These are phyloP conservation scores for Erebia ligea DNA, from an alignment of 2,888 invertebrate species.

Conservation along the genomic window DNA sequence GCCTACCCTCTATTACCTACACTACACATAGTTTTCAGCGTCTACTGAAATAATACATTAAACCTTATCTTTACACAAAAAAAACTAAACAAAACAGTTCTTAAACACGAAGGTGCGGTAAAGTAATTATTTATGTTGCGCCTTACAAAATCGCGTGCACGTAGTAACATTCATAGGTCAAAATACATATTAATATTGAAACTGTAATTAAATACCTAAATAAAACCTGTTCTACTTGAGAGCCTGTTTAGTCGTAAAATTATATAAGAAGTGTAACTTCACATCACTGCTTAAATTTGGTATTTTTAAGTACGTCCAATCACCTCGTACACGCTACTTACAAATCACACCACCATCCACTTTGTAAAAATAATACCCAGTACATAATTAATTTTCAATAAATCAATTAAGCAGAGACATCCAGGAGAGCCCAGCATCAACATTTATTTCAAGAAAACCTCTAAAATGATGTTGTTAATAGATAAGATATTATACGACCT, in stretches of 20 bases:
- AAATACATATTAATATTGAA: constrained; percentile 6
- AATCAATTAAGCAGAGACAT: too few relatives aligned
- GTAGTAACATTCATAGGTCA: constrained; percentile 15
- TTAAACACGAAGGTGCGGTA: constrained; percentile 19
- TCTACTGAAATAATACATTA: not conserved
- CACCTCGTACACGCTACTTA: too few relatives aligned
- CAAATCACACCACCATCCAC: too few relatives aligned
- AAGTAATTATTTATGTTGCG: constrained; percentile 15
- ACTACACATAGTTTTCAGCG: not conserved
- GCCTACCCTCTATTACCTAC: too few relatives aligned
- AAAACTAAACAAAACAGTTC: constrained; percentile 9
- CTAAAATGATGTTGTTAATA: too few relatives aligned
- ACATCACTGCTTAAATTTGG: not conserved
- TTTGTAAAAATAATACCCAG: too few relatives aligned
- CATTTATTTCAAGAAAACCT: too few relatives aligned
- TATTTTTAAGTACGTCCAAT: not conserved
- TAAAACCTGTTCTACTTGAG: constrained; percentile 7
- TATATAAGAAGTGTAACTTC: not conserved
- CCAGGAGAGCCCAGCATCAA: too few relatives aligned
- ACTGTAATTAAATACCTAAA: constrained; percentile 10
- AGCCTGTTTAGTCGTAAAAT: not conserved
- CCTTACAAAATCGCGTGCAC: constrained; percentile 16
- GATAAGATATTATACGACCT: too few relatives aligned
- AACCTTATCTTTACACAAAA: constrained; percentile 5
- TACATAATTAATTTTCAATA: too few relatives aligned